Evolutionary conservation across 2,888 invertebrate species (phyloP), one percentile per base, ranked within the genome.

Genomic region (Malthinus seriepunctatus): DNA sequence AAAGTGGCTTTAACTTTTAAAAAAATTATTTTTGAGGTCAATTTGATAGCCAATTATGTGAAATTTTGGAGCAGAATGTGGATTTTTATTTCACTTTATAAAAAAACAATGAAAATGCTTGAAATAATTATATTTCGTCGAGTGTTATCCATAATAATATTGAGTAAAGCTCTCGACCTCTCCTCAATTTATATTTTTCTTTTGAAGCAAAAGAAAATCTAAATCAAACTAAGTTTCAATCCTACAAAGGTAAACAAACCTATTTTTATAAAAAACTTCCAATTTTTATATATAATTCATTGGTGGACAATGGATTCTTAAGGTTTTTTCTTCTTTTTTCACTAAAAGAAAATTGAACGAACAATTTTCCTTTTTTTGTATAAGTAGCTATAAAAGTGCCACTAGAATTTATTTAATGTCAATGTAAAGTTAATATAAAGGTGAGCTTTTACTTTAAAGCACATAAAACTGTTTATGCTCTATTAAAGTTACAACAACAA

Each of bases 401-500:
- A 15, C 14, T 23, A 42, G 15, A 42, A 42, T 42, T 42, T 42
- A 42, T 42, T 42, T 42, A 42, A 42, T 42, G 39, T 42, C 39
- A 42, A 42, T 42, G 15, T 42, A 42, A 42, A 42, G 39, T 42
- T 42, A 42, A 42, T 42, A 42, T 42, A 42, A 42, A 42, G 39
- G 39, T 42, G 15, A 15, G 23, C 39, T 15, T 42, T 42, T 42
- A 14, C 39, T 42, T 23, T 23, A 23, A 23, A 42, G 23, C 23
- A 42, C 23, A 42, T 42, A 42, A 42, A 42, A 23, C 23, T 42
- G 39, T 63, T 67, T 69, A 66, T 64, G 60, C 58, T 60, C 66
- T 67, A 67, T 70, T 71, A 70, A 69, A 69, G 67, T 69, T 63
- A 56, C 62, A 62, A 23, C 23, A 23, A 23, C 23, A 23, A 56